These are phyloP conservation scores for Phrynocephalus guinanensis DNA, from an alignment of 2,797 vertebrate genomes.

Conservation along the genomic window DNA sequence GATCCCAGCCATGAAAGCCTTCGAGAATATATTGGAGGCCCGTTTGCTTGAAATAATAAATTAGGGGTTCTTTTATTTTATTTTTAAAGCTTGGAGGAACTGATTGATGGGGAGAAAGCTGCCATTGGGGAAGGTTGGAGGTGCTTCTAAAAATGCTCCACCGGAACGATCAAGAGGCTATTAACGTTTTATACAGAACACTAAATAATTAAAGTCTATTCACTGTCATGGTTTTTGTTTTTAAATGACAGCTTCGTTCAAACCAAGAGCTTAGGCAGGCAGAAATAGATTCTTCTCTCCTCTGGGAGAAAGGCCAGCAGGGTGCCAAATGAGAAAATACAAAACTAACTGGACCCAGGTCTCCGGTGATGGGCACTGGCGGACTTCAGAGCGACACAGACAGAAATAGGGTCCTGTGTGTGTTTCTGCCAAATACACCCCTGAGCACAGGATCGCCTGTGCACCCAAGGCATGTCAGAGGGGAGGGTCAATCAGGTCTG, in stretches of 20 bases:
- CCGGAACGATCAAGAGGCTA: conserved; percentile 68
- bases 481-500: no score
- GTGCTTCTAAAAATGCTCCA: conserved; percentile 61
- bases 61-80: no score
- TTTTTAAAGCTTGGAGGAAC: conserved; percentile 30
- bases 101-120: conserved; percentile 52
- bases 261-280: conserved; percentile 31
- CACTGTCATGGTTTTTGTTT: conserved; percentile 64
- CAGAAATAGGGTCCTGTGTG: no score
- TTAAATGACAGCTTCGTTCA: conserved; percentile 66
- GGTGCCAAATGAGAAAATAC: no score
- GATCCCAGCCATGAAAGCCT: no score
- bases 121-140: conserved; percentile 52
- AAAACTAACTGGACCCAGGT: background rate
- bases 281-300: conserved; percentile 39
- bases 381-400: background rate
- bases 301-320: background rate
- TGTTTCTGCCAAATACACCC: no score
- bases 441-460: no score
- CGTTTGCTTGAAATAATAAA: background rate
- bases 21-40: background rate
- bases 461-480: no score
- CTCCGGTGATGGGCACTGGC: background rate
- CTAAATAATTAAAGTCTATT: conserved; percentile 72
- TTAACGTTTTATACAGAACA: conserved; percentile 68